These are phyloP conservation scores for Dipodomys spectabilis DNA, from an alignment of 2,113 vertebrate genomes.

Conservation along the genomic window DNA sequence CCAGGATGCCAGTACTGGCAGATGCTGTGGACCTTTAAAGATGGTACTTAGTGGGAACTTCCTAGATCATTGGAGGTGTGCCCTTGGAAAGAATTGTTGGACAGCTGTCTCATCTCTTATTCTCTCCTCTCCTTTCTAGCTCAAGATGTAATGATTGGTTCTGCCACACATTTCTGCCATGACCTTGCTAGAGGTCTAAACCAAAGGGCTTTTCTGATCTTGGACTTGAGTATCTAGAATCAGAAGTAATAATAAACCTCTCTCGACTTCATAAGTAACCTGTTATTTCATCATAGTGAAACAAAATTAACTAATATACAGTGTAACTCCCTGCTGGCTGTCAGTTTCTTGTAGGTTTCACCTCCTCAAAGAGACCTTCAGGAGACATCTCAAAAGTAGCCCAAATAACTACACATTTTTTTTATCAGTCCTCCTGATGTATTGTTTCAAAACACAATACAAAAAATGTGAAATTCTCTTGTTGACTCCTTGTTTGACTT, in stretches of 20 bases:
- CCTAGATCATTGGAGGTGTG: background rate
- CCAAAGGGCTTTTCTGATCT: background rate
- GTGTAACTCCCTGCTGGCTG: background rate
- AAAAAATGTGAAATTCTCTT: background rate
- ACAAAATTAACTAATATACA: background rate
- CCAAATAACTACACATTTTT: background rate
- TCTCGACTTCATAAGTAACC: background rate
- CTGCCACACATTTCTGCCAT: background rate
- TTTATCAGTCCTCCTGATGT: background rate
- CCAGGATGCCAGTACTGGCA: background rate
- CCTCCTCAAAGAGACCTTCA: background rate
- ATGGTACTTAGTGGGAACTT: background rate
- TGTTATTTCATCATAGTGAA: background rate
- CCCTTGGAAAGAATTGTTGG: background rate
- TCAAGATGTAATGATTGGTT: background rate
- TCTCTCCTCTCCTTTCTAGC: background rate
- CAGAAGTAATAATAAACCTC: background rate
- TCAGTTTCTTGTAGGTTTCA: background rate
- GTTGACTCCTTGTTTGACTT: background rate
- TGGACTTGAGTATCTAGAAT: background rate
- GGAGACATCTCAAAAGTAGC: background rate
- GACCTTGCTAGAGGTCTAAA: background rate
- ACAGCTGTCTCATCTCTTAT: background rate
- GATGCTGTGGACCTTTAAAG: background rate
- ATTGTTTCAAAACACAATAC: background rate